Base-by-base conservation (phyloP, 2,113 vertebrate genomes). In the Dunckerocampus dactyliophorus region DNA sequence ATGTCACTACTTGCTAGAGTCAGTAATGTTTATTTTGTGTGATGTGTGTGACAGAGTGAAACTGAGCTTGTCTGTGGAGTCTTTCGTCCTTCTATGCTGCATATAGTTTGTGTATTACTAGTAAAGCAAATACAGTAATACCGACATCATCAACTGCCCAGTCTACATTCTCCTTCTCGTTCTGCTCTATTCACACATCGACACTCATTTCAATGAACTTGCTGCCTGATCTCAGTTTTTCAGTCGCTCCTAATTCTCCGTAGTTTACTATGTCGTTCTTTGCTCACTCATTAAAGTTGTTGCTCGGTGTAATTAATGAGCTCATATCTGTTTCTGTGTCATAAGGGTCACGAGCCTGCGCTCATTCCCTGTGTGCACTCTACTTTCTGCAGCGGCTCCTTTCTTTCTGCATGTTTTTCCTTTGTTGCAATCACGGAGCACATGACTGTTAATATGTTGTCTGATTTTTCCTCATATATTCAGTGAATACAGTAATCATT, bases 171-270 rank as follows among this genome's bases (percentile, higher is more conserved):
- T 22, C 31, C 7, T 64, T 67, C 65, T 64, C 28, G 55, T 43
- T 53, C 59, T 56, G 14, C 1, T 45, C 63, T 71, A 54, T 76
- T 86, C 82, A 84, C 76, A 82, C 75, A 74, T 82, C 76, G 71
- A 59, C 69, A 72, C 79, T 85, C 77, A 63, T 84, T 85, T 83
- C 81, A 88, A 88, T 88, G 81, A 86, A 70, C 72, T 59, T 43
- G 14, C 70, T 65, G 60, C 78, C 77, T 81, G 76, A 86, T 82
- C 52, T 71, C 61, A 67, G 46, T 56, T 53, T 75, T 71, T 65
- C 65, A 43, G 59, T 79, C 61, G 63, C 64, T 69, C 72, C 77
- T 79, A 71, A 70, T 61, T 75, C 69, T 64, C 69, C 45, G 63
- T 62, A 37, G 8, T 71, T 80, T 75, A 77, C 69, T 16, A 50